Percentiles rank a stretch among this genome's conserved stretches.
These are phyloP conservation scores for Tenebrio molitor DNA, from an alignment of 1,140 invertebrate genomes.

Conservation along the genomic window DNA sequence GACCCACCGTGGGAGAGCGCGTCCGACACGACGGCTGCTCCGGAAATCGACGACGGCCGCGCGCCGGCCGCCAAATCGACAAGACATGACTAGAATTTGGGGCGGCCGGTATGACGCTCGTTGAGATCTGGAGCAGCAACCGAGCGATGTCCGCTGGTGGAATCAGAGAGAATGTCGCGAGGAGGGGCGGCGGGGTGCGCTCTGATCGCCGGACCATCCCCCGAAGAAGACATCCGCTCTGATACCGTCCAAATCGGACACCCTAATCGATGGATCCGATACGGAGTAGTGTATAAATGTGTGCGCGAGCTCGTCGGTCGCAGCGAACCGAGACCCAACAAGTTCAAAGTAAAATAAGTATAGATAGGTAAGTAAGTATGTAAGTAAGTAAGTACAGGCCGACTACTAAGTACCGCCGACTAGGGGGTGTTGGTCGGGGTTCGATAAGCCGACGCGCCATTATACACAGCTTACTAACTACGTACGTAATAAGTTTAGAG, in stretches of 20 bases:
- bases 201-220: constrained; percentile 31
- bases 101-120: constrained; percentile 23
- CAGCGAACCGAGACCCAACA: constrained; percentile 51
- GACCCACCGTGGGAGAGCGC: constrained; percentile 47
- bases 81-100: constrained; percentile 36
- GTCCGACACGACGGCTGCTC: constrained; percentile 44
- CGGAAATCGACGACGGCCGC: constrained; percentile 11
- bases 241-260: constrained; percentile 10
- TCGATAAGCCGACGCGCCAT: constrained; percentile 56
- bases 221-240: too few relatives aligned
- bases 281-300: constrained; percentile 65
- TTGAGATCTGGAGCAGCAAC: neutral
- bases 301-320: constrained; percentile 60
- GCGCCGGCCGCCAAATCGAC: neutral
- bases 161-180: too few relatives aligned
- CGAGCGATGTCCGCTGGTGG: constrained; percentile 20
- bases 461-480: constrained; percentile 62
- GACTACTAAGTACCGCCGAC: constrained; percentile 48
- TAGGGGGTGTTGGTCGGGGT: constrained; percentile 38
- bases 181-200: constrained; percentile 12
- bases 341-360: too few relatives aligned
- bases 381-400: neutral
- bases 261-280: constrained; percentile 60
- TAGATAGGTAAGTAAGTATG: too few relatives aligned
- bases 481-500: constrained; percentile 55